phyloP scores from a whole-genome alignment of 1,140 invertebrate genomes.

The Tenebrio molitor region DNA sequence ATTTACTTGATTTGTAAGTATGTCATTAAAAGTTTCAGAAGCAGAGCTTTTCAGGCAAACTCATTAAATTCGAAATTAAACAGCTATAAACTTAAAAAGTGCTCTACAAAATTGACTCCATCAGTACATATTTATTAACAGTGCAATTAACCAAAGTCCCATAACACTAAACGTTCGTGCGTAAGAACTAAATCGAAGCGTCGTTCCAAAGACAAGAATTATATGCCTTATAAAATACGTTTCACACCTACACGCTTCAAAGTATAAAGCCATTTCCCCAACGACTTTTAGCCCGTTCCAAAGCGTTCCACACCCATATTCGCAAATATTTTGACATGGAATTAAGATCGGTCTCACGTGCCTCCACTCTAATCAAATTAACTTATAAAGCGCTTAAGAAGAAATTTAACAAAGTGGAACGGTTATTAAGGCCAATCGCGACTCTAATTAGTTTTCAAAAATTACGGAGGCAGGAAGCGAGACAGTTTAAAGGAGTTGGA shows the following conservation, averaged over 20 bases:
- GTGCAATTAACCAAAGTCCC: background rate
- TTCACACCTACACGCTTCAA: slow-evolving; percentile 14
- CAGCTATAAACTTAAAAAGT: background rate
- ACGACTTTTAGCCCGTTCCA: background rate
- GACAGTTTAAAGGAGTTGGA: no score
- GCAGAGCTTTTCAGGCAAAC: background rate
- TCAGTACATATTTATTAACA: background rate
- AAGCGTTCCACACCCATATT: background rate
- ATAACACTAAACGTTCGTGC: background rate
- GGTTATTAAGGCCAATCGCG: background rate
- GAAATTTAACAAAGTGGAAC: background rate
- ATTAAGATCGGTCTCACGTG: background rate
- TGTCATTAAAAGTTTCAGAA: background rate
- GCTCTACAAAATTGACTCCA: background rate
- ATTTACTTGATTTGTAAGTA: background rate
- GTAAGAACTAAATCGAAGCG: no score
- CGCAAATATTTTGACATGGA: background rate
- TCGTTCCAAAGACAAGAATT: slow-evolving; percentile 34
- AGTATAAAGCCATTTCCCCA: slow-evolving; percentile 16
- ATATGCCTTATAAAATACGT: background rate
- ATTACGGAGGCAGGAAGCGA: no score
- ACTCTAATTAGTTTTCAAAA: background rate
- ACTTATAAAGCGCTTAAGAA: background rate
- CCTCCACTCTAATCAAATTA: background rate
- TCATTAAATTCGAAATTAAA: background rate